These are phyloP conservation scores for Sitta europaea DNA, from an alignment of 2,113 vertebrate species.

Conservation along the genomic window DNA sequence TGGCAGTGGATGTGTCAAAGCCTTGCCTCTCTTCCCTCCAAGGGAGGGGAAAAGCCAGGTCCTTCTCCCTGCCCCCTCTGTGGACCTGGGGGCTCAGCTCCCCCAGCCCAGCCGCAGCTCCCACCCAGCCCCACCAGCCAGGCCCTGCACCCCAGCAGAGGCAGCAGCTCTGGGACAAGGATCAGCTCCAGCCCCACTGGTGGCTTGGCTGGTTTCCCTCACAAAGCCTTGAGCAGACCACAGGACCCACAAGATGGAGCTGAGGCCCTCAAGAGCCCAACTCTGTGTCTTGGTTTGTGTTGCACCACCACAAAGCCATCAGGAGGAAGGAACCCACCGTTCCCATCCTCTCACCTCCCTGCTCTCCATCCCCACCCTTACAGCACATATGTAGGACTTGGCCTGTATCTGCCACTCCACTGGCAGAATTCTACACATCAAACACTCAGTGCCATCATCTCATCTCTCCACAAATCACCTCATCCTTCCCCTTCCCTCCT, in stretches of 20 bases:
- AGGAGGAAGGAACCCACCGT: neutral
- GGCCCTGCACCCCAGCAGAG: rapidly evolving
- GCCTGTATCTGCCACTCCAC: neutral
- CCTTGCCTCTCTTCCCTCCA: rapidly evolving
- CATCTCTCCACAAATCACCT: neutral
- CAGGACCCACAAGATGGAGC: neutral
- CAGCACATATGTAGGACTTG: neutral
- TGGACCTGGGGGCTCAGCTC: neutral
- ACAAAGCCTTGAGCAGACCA: neutral
- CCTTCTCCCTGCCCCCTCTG: neutral
- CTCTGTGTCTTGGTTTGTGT: neutral
- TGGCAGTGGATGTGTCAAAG: neutral
- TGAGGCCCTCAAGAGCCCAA: neutral
- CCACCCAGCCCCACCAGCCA: rapidly evolving
- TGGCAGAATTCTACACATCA: rapidly evolving
- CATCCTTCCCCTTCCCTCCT: neutral
- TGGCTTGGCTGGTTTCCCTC: neutral
- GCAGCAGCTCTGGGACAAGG: rapidly evolving
- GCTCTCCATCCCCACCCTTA: neutral
- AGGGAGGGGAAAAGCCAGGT: neutral
- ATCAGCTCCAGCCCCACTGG: neutral
- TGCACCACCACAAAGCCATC: rapidly evolving
- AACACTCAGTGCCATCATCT: neutral
- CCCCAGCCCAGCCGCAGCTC: rapidly evolving
- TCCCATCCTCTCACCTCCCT: neutral